These are phyloP conservation scores for Drosophila gaucha DNA, from an alignment of 2,888 invertebrate species.

Conservation along the genomic window DNA sequence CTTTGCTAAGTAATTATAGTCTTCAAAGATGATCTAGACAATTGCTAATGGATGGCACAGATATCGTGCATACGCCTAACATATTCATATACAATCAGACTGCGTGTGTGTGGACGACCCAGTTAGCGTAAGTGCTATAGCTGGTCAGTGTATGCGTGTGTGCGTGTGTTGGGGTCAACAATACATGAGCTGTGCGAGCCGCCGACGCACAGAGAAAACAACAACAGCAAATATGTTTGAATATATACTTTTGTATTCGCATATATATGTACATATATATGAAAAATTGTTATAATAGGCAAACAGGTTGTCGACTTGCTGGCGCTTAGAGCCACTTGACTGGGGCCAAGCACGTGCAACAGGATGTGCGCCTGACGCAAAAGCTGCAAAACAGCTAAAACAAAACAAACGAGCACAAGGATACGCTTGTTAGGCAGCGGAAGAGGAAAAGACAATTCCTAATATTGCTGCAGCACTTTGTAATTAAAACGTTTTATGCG, in stretches of 20 bases:
- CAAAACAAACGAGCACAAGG: slow-evolving; percentile 48
- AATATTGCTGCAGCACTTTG: slow-evolving; percentile 44
- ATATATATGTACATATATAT: not conserved
- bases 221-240: slow-evolving; percentile 31
- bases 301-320: slow-evolving; percentile 45
- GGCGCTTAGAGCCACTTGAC: slow-evolving; percentile 38
- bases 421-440: slow-evolving; percentile 71
- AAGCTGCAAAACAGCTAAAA: not conserved
- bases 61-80: slow-evolving; percentile 32
- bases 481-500: slow-evolving; percentile 74
- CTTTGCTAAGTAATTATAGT: slow-evolving; percentile 32
- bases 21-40: slow-evolving; percentile 52
- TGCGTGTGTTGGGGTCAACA: slow-evolving; percentile 59
- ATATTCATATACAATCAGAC: slow-evolving; percentile 32
- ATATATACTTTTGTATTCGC: slow-evolving; percentile 11
- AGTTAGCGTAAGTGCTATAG: slow-evolving; percentile 47
- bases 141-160: slow-evolving; percentile 39
- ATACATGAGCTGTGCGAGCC: slow-evolving; percentile 52
- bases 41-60: slow-evolving; percentile 52
- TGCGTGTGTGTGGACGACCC: slow-evolving; percentile 35
- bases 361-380: slow-evolving; percentile 21
- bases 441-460: slow-evolving; percentile 59
- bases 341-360: slow-evolving; percentile 7
- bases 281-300: slow-evolving; percentile 23
- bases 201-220: slow-evolving; percentile 44